phyloP scores from a whole-genome alignment of 2,113 vertebrate genomes.

The Anarhynchus alexandrinus region DNA sequence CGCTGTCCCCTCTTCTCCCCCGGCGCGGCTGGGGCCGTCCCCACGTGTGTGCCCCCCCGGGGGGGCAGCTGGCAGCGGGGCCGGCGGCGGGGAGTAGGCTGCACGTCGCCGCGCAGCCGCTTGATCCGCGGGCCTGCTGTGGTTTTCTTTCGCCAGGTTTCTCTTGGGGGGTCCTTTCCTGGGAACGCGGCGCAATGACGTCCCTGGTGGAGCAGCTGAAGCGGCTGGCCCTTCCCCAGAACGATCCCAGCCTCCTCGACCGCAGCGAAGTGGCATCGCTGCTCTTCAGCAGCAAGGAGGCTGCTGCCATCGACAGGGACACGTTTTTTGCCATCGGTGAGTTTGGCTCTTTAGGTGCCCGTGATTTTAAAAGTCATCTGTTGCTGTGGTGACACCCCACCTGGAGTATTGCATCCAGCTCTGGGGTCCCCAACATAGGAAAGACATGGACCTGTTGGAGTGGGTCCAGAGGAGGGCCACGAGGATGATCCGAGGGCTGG shows the following conservation, averaged over 20 bases:
- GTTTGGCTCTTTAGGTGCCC: background rate
- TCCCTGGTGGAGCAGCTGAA: conserved; percentile 92
- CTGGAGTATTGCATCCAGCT: too few relatives aligned
- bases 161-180: background rate
- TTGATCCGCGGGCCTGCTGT: background rate
- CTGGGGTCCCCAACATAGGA: too few relatives aligned
- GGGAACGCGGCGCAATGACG: conserved; percentile 75
- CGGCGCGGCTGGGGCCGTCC: background rate
- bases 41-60: fast-evolving
- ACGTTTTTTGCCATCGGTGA: conserved; percentile 92
- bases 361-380: fast-evolving
- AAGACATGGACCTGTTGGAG: too few relatives aligned
- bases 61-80: background rate
- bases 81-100: background rate
- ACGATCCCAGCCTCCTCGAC: conserved; percentile 77
- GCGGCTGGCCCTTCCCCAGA: conserved; percentile 89
- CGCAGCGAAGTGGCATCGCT: conserved; percentile 82
- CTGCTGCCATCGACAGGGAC: conserved; percentile 84
- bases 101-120: fast-evolving
- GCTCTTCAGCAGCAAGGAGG: conserved; percentile 88
- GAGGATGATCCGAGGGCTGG: too few relatives aligned
- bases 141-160: background rate
- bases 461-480: too few relatives aligned
- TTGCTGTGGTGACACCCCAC: too few relatives aligned
- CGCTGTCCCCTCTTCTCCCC: background rate